Evolutionary conservation across 2,888 invertebrate genomes (phyloP), one percentile per base, ranked within the genome.

Genomic region (Atethmia centrago): DNA sequence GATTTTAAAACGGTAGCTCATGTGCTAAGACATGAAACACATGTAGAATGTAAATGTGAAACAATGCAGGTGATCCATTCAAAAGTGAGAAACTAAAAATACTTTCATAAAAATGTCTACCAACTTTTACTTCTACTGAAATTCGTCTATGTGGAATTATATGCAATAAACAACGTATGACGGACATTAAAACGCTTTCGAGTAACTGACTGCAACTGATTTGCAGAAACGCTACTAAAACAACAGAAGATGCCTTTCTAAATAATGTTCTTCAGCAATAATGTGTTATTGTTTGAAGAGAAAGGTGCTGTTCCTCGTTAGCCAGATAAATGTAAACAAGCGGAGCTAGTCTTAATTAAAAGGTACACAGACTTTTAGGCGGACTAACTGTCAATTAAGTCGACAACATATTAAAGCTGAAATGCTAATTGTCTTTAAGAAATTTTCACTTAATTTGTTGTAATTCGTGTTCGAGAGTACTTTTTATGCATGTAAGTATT

Each of bases 261-360:
- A 87, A 89, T 87, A 75, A 77, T 86, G 79, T 84, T 85, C 85
- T 85, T 89, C 82, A 85, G 86, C 85, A 85, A 90, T 90, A 88
- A 84, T 86, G 79, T 73, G 71, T 79, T 81, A 89, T 90, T 92
- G 90, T 92, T 92, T 91, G 84, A 91, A 91, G 94, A 94, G 95
- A 95, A 95, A 95, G 94, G 90, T 83, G 85, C 83, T 87, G 69
- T 78, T 81, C 72, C 81, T 77, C 81, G 85, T 88, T 85, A 89
- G 83, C 75, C 76, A 85, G 82, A 81, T 83, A 80, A 88, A 79
- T 77, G 80, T 90, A 85, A 88, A 90, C 77, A 87, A 82, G 85
- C 84, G 77, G 71, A 85, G 86, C 87, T 85, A 85, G 82, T 80
- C 80, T 84, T 90, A 89, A 91, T 92, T 88, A 88, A 86, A 87